These are phyloP conservation scores for Threskiornis aethiopicus DNA, from an alignment of 2,797 vertebrate species.

Conservation along the genomic window DNA sequence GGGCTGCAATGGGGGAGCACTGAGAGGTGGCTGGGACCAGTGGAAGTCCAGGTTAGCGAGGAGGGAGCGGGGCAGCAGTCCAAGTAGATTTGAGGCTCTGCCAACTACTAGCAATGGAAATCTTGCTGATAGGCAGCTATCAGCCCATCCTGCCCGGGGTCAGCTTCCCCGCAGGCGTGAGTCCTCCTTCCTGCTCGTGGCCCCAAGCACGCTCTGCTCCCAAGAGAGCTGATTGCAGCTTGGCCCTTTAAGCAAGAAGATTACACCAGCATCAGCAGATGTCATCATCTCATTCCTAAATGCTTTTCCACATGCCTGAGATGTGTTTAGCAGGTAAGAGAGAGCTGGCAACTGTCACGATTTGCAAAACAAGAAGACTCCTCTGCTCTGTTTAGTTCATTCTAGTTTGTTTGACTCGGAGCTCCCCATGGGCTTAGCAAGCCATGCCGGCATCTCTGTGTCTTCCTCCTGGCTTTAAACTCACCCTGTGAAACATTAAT, in stretches of 20 bases:
- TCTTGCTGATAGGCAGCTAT: neutral
- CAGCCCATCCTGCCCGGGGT: neutral
- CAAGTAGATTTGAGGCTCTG: neutral
- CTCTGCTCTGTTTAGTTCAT: neutral
- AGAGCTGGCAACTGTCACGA: neutral
- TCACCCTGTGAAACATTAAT: neutral
- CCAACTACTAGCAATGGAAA: neutral
- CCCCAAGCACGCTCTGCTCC: neutral
- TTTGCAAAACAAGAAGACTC: neutral
- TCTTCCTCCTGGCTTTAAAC: neutral
- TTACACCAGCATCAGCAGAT: neutral
- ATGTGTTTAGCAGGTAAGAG: neutral
- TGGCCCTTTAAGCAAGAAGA: neutral
- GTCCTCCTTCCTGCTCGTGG: neutral
- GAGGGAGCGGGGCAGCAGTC: neutral
- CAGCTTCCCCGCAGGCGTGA: neutral
- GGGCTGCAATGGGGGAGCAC: accelerated
- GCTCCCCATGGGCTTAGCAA: neutral
- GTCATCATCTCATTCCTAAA: neutral
- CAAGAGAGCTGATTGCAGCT: neutral
- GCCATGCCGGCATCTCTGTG: neutral
- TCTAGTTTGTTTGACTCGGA: neutral
- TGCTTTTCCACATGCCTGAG: slow-evolving; percentile 10
- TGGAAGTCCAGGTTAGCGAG: neutral
- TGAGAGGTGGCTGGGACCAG: neutral